Evolutionary conservation across 1,140 invertebrate genomes (phyloP), one percentile per base, ranked within the genome.

Genomic region (Drosophila oshimai): DNA sequence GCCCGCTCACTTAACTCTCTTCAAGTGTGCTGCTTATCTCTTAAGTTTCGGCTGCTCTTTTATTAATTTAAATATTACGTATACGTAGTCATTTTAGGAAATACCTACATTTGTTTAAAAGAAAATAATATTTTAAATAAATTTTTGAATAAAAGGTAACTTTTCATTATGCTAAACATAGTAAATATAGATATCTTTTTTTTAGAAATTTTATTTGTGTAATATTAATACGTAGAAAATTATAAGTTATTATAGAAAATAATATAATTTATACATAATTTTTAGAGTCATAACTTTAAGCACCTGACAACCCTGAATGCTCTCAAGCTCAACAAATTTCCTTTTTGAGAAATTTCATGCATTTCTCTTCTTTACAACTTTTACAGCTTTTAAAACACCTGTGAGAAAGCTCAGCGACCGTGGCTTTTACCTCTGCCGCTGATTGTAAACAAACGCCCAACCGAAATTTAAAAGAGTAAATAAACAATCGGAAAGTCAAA

Each of bases 361-460:
- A 20, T 22, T 61, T 74, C 71, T 86, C 39, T 64, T 39, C 0
- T 3, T 60, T 62, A 50, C 46, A 80, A 86, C 71, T 67, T 26
- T 33, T 17, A 34, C n/a, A 72, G 70, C 47, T 72, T 64, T 44
- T 29, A 18, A 84, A 65, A 84, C 79, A 69, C 83, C 80, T 83
- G 67, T 61, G 45, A 33, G 41, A 80, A 86, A 86, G 65, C 65
- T 77, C 24, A n/a, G 28, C 37, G 10, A 26, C 20, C 28, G 45
- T 54, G 64, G 65, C 71, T 55, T 67, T 49, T 37, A 44, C 58
- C 26, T 36, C 12, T 26, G 15, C 34, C 41, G 46, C 39, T 39
- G 62, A 73, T 54, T 44, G 58, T 78, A 86, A 86, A 71, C 76
- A 87, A 62, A 72, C 39, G 46, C 29, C 39, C 29, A 39, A 28